These are phyloP conservation scores for Apamea epomidion DNA, from an alignment of 2,888 invertebrate species.

Conservation along the genomic window DNA sequence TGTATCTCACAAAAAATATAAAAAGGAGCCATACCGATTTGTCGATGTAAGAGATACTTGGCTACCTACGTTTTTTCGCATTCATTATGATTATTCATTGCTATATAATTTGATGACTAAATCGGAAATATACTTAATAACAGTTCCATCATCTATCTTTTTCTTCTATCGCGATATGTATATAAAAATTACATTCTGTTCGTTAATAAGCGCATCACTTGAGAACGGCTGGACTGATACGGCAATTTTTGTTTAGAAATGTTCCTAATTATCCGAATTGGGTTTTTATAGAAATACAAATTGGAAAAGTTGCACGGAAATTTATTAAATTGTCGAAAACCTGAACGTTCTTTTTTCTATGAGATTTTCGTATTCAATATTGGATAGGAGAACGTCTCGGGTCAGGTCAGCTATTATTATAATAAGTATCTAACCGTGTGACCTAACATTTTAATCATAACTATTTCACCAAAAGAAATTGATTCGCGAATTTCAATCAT, in stretches of 20 bases:
- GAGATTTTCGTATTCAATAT: background rate
- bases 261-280: background rate
- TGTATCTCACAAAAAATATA: slow-evolving; percentile 3
- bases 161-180: background rate
- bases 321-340: background rate
- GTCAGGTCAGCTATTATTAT: background rate
- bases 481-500: slow-evolving; percentile 10
- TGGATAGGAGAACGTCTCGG: background rate
- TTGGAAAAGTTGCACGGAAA: background rate
- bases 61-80: background rate
- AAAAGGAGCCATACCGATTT: background rate
- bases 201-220: background rate
- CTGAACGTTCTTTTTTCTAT: background rate
- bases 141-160: background rate
- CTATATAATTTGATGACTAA: background rate
- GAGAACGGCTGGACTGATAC: background rate
- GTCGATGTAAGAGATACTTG: background rate
- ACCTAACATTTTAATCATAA: slow-evolving; percentile 31
- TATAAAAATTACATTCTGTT: background rate
- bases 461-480: slow-evolving; percentile 15
- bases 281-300: background rate
- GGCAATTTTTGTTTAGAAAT: background rate
- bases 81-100: background rate
- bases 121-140: background rate
- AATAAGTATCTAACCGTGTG: slow-evolving; percentile 2